Percentiles rank a stretch among this genome's conserved stretches.
phyloP scores from a whole-genome alignment of 1,140 invertebrate species.

The Scaptomyza hsui region DNA sequence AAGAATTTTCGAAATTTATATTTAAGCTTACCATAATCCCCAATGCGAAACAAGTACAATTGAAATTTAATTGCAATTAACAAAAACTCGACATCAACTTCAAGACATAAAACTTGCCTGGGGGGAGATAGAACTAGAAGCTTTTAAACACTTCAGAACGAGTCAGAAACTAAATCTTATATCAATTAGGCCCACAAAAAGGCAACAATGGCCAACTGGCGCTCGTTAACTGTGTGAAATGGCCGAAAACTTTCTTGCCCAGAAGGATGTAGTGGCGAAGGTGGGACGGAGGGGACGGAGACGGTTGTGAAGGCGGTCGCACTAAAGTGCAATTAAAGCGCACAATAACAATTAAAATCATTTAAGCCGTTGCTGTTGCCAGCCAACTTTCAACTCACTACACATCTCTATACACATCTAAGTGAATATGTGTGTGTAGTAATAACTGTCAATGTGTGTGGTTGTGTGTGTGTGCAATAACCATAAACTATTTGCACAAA shows the following conservation, averaged over 20 bases:
- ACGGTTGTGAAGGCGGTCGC: constrained; percentile 5
- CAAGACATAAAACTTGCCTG: neutral
- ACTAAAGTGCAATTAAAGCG: constrained; percentile 62
- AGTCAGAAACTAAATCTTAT: constrained; percentile 13
- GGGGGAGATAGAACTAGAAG: no score
- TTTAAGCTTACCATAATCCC: no score
- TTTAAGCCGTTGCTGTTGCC: constrained; percentile 44
- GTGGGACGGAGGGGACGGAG: no score
- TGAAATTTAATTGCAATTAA: constrained; percentile 6
- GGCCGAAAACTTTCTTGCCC: constrained; percentile 29
- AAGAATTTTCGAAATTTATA: no score
- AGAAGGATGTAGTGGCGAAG: no score
- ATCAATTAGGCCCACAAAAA: constrained; percentile 16
- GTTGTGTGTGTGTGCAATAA: constrained; percentile 59
- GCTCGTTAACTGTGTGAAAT: constrained; percentile 26
- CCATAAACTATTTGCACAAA: constrained; percentile 81
- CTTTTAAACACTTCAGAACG: neutral
- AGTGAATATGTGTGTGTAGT: constrained; percentile 4
- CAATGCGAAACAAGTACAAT: neutral
- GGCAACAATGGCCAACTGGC: constrained; percentile 15
- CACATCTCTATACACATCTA: constrained; percentile 6
- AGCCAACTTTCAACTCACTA: constrained; percentile 41
- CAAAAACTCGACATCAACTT: neutral
- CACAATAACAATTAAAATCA: constrained; percentile 76
- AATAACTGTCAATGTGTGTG: constrained; percentile 16